Evolutionary conservation across 1,140 invertebrate genomes (phyloP).

Genomic region (Ridgeia piscesae): DNA sequence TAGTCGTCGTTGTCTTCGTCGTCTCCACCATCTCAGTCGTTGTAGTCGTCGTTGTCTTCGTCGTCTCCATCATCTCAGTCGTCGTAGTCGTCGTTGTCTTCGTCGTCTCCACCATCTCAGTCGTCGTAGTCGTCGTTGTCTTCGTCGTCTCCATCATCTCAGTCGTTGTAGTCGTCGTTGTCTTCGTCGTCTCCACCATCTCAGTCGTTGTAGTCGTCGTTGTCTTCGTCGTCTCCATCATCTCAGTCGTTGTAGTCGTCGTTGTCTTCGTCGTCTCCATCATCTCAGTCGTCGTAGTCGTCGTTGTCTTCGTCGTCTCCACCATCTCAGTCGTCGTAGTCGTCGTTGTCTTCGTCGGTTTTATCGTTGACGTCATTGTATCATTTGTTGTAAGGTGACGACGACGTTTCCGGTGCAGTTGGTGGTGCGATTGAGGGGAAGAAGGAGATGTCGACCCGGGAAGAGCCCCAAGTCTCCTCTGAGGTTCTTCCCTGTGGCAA

Average conservation of each 20-base stretch:
- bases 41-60: too few relatives aligned
- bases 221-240: neutral
- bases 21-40: too few relatives aligned
- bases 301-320: constrained; percentile 6
- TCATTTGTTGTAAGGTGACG: neutral
- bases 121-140: too few relatives aligned
- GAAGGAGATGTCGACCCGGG: neutral
- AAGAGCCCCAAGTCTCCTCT: neutral
- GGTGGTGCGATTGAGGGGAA: neutral
- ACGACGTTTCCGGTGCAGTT: neutral
- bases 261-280: neutral
- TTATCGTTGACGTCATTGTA: neutral
- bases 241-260: neutral
- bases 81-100: too few relatives aligned
- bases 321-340: neutral
- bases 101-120: too few relatives aligned
- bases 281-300: neutral
- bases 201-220: neutral
- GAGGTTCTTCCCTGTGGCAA: neutral
- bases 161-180: neutral
- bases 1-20: too few relatives aligned
- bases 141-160: too few relatives aligned
- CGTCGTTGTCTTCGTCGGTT: neutral
- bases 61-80: too few relatives aligned
- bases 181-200: neutral